phyloP scores from a whole-genome alignment of 1,140 invertebrate genomes.

The Carcinoscorpius rotundicauda region DNA sequence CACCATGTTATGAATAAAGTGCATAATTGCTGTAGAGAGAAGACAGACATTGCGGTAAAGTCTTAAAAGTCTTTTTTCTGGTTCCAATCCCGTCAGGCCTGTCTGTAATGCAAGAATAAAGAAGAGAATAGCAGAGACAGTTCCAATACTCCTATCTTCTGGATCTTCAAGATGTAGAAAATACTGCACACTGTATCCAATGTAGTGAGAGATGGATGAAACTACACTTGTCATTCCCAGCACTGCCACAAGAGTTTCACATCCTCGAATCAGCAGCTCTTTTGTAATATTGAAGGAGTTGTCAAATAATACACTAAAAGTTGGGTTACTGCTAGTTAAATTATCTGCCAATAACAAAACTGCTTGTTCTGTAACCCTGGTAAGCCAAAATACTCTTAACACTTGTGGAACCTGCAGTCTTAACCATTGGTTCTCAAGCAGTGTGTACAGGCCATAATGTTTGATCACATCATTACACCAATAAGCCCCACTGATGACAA shows the following conservation, averaged over 20 bases:
- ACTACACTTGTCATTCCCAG: conserved; percentile 76
- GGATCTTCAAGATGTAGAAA: conserved; percentile 65
- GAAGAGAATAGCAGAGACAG: conserved; percentile 84
- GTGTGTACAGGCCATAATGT: conserved; percentile 65
- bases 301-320: not conserved
- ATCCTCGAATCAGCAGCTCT: conserved; percentile 65
- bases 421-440: conserved; percentile 76
- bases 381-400: conserved; percentile 71
- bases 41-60: conserved; percentile 82
- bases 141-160: conserved; percentile 74
- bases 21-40: conserved; percentile 74
- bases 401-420: conserved; percentile 75
- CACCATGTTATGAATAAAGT: conserved; percentile 57
- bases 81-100: conserved; percentile 74
- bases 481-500: conserved; percentile 52
- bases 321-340: conserved; percentile 1
- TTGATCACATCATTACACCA: conserved; percentile 55
- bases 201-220: conserved; percentile 66
- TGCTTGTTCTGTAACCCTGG: conserved; percentile 54
- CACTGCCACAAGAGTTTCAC: conserved; percentile 76
- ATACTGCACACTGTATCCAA: conserved; percentile 76
- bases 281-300: conserved; percentile 30
- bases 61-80: conserved; percentile 71
- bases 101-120: conserved; percentile 88
- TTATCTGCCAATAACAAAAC: conserved; percentile 16